A percentile compares a stretch with the other conserved stretches of the same genome.
These are phyloP conservation scores for Actias luna DNA, from an alignment of 2,888 invertebrate genomes.

Conservation along the genomic window DNA sequence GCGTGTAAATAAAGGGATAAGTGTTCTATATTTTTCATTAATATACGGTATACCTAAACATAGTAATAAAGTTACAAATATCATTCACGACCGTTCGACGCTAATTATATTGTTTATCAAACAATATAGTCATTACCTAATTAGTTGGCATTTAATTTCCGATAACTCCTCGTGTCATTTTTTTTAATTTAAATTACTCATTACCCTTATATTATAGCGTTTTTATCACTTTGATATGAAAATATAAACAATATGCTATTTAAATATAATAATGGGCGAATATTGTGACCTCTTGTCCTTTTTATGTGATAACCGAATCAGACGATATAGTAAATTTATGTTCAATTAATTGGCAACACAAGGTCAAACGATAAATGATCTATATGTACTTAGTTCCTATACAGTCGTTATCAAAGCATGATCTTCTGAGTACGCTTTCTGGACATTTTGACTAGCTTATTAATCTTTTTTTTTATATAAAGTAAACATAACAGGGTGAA, in stretches of 20 bases:
- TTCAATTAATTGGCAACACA: neutral
- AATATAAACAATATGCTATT: neutral
- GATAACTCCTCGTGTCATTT: conserved; percentile 4
- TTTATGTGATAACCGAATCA: neutral
- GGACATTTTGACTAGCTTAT: no score
- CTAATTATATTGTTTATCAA: conserved; percentile 3
- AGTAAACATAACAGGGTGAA: no score
- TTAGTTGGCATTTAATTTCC: neutral
- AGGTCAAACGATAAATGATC: no score
- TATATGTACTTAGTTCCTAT: no score
- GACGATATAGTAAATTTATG: neutral
- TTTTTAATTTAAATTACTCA: conserved; percentile 6
- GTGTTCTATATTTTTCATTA: no score
- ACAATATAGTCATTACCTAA: neutral
- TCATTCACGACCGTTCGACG: neutral
- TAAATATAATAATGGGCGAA: neutral
- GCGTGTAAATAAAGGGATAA: no score
- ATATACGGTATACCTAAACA: no score
- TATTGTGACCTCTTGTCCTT: neutral
- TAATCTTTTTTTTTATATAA: no score
- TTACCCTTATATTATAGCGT: conserved; percentile 3
- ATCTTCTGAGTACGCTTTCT: no score
- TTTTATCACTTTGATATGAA: neutral
- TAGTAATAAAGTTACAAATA: neutral
- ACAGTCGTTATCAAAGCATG: no score